A percentile compares a stretch with the other conserved stretches of the same genome.
phyloP scores from a whole-genome alignment of 92 coral and sea anemone genomes.

The Virgularia gustaviana region DNA sequence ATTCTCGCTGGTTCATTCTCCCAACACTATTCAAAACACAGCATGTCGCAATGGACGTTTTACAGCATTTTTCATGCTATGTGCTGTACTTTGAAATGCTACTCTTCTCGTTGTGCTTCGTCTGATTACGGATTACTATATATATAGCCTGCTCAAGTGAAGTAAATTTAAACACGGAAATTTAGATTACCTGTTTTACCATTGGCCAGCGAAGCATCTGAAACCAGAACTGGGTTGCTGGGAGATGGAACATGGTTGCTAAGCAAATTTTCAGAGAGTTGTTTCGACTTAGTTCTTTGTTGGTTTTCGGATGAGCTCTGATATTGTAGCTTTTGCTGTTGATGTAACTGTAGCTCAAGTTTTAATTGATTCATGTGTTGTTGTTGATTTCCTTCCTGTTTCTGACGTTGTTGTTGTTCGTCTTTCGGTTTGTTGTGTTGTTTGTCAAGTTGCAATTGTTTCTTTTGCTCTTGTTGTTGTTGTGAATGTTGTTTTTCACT shows the following conservation, averaged over 20 bases:
- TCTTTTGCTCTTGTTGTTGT: conserved; percentile 28
- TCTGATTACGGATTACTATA: too few relatives aligned
- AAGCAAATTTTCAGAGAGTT: not conserved
- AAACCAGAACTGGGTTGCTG: not conserved
- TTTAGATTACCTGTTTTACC: not conserved
- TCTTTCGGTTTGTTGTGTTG: conserved; percentile 27
- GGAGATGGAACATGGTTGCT: not conserved
- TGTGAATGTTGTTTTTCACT: conserved; percentile 9
- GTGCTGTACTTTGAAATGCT: too few relatives aligned
- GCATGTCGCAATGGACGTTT: too few relatives aligned
- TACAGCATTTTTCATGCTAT: too few relatives aligned
- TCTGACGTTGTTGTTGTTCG: conserved; percentile 35
- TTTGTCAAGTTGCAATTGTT: conserved; percentile 15
- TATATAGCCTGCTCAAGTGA: too few relatives aligned
- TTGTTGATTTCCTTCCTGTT: conserved; percentile 35
- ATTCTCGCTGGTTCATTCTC: too few relatives aligned
- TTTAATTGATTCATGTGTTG: conserved; percentile 27
- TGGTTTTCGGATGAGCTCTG: conserved; percentile 4
- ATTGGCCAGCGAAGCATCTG: not conserved
- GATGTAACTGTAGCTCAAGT: conserved; percentile 8
- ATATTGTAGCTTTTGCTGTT: not conserved
- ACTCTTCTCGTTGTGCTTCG: too few relatives aligned
- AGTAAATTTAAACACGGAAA: too few relatives aligned
- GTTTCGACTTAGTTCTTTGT: not conserved
- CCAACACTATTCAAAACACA: too few relatives aligned